Percentiles rank a stretch among this genome's conserved stretches.
Evolutionary conservation across 1,140 invertebrate genomes (phyloP).

Genomic region (Philaenus spumarius): DNA sequence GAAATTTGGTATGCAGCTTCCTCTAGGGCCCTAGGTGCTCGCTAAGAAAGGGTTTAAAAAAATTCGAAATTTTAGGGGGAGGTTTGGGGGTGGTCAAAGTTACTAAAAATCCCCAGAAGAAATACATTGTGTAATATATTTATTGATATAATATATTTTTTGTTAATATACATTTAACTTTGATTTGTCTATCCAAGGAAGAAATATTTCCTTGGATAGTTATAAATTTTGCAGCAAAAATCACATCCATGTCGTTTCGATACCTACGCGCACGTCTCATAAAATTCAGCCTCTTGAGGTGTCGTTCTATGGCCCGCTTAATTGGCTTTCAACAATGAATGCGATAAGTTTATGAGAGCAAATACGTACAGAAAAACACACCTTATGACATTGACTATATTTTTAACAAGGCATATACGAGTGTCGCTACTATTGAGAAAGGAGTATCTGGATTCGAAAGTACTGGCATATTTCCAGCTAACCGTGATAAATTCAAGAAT

Average conservation of each 20-base stretch:
- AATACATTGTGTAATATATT: too few relatives aligned
- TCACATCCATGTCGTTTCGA: conserved; percentile 35
- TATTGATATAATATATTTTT: too few relatives aligned
- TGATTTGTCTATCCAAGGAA: too few relatives aligned
- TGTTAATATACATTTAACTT: too few relatives aligned
- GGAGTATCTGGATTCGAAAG: conserved; percentile 29
- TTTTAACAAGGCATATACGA: conserved; percentile 28
- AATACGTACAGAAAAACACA: conserved; percentile 30
- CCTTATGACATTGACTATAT: conserved; percentile 34
- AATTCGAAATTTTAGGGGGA: too few relatives aligned
- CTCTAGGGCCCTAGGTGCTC: too few relatives aligned
- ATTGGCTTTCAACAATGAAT: too few relatives aligned
- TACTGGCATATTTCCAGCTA: conserved; percentile 36
- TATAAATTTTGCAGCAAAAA: conserved; percentile 33
- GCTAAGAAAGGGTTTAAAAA: too few relatives aligned
- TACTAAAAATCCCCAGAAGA: too few relatives aligned
- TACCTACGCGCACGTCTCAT: conserved; percentile 38
- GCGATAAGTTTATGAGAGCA: conserved; percentile 30
- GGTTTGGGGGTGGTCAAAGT: too few relatives aligned
- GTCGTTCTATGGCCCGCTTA: conserved; percentile 37
- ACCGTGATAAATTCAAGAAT: conserved; percentile 35
- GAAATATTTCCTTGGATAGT: conserved; percentile 28
- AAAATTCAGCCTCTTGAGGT: conserved; percentile 37
- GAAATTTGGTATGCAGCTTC: too few relatives aligned
- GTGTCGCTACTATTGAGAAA: conserved; percentile 28